Evolutionary conservation across 2,113 vertebrate genomes (phyloP), one percentile per base, ranked within the genome.

Genomic region (Onychostruthus taczanowskii): DNA sequence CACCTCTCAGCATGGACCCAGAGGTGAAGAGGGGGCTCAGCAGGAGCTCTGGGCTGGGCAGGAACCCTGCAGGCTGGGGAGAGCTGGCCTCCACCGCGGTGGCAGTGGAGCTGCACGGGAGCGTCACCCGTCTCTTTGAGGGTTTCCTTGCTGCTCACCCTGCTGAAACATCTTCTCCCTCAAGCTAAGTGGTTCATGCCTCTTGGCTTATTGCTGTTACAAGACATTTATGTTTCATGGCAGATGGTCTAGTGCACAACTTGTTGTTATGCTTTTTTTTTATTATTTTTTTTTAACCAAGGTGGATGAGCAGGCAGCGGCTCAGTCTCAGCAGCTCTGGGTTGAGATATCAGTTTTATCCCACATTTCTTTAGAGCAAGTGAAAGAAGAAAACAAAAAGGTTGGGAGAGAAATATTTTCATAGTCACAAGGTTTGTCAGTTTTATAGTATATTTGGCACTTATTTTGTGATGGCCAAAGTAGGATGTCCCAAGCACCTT

Each of bases 191-290:
- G 82, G 66, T 90, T 94, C 92, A 30, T 85, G 91, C 81, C 94
- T 95, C 81, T 95, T 1, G 22, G 89, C 93, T 96, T 77, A 56
- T 90, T 95, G 96, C 89, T 96, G 22, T 89, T 96, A 85, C 84
- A 95, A 90, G 94, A 87, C 93, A 67, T 92, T 96, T 94, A 95
- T 87, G 88, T 56, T 82, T 87, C 77, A 23, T 0, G 30, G 94
- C 94, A 94, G 91, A 94, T 94, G 95, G 87, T 67, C 50, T 73
- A 30, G 52, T 64, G 81, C 81, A 89, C 81, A 94, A 70, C 52
- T 89, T 80, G 66, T 37, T 76, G 33, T 69, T 80, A 53, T 67
- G 39, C 13, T 9, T 49, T 35, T 77, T 7, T 26, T 31, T 78
- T 37, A 37, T 37, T 37, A 9, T 9, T 72, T 76, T 53, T 63